Conservation (phyloP, 2,888 invertebrate genomes). For the Pseudanteris insignis region DNA sequence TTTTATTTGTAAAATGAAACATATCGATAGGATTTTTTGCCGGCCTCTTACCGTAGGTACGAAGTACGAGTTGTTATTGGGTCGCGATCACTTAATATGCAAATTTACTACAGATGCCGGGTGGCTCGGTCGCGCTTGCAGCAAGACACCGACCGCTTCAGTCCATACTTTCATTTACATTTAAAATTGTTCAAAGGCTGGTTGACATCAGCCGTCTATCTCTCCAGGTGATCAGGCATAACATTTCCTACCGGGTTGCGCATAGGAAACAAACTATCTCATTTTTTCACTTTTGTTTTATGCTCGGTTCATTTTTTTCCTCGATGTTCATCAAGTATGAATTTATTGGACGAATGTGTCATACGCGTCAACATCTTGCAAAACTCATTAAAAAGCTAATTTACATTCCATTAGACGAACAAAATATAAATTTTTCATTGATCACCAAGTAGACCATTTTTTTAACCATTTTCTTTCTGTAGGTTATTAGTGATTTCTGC, state of each 20-base stretch:
- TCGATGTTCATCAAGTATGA: slow-evolving; percentile 14
- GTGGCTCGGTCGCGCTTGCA: slow-evolving; percentile 47
- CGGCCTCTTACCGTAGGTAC: slow-evolving; percentile 35
- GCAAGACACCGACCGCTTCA: slow-evolving; percentile 53
- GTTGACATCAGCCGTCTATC: slow-evolving; percentile 52
- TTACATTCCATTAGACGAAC: slow-evolving; percentile 1
- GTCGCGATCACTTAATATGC: slow-evolving; percentile 66
- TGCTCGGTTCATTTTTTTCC: slow-evolving; percentile 1
- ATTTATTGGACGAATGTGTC: slow-evolving; percentile 4
- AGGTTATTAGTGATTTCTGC: no score
- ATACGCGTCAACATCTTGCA: slow-evolving; percentile 2
- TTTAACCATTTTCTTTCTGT: no score
- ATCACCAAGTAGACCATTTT: no score
- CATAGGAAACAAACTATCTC: neutral
- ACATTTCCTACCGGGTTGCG: slow-evolving; percentile 28
- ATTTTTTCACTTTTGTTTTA: slow-evolving; percentile 3
- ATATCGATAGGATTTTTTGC: neutral
- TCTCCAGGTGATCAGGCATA: slow-evolving; percentile 30
- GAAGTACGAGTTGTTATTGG: slow-evolving; percentile 59
- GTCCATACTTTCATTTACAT: slow-evolving; percentile 66
- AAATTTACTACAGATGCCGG: slow-evolving; percentile 58
- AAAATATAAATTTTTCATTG: neutral
- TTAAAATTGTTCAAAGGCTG: slow-evolving; percentile 65
- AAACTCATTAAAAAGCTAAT: slow-evolving; percentile 20
- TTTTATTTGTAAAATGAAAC: no score